Percentiles rank a stretch among this genome's conserved stretches.
phyloP scores from a whole-genome alignment of 2,797 vertebrate genomes.

The Girardinus metallicus region DNA sequence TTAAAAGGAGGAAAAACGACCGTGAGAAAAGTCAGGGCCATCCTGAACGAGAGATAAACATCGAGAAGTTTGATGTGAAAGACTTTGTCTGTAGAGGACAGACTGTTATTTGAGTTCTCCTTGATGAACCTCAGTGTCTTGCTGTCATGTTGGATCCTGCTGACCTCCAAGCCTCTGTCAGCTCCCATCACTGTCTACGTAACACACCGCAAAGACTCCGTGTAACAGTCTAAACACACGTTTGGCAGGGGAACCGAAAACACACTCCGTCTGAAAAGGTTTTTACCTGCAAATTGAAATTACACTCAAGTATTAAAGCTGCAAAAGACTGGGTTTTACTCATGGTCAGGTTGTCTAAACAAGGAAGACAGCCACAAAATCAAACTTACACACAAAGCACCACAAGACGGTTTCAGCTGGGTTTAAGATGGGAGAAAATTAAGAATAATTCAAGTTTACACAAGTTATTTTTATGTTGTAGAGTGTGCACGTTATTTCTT shows the following conservation, averaged over 20 bases:
- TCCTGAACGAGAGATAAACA: background rate
- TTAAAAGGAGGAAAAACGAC: background rate
- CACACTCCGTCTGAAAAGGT: background rate
- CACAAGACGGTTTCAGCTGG: background rate
- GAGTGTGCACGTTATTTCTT: background rate
- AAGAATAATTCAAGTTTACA: background rate
- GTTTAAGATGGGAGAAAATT: background rate
- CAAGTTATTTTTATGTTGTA: background rate
- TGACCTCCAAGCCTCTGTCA: conserved; percentile 55
- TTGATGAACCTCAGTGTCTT: conserved; percentile 33
- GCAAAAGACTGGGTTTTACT: background rate
- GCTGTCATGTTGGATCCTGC: conserved; percentile 49
- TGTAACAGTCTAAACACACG: background rate
- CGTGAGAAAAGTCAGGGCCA: background rate
- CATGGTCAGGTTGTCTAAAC: background rate
- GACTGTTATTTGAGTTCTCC: conserved; percentile 24
- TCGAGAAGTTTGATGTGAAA: background rate
- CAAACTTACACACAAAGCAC: background rate
- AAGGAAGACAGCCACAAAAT: background rate
- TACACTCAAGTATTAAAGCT: background rate
- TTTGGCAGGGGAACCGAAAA: background rate
- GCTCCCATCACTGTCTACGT: conserved; percentile 47
- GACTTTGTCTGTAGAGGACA: conserved; percentile 41
- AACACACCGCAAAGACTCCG: background rate
- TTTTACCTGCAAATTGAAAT: background rate